phyloP scores from a whole-genome alignment of 2,888 invertebrate genomes.

The Folsomia candida region DNA sequence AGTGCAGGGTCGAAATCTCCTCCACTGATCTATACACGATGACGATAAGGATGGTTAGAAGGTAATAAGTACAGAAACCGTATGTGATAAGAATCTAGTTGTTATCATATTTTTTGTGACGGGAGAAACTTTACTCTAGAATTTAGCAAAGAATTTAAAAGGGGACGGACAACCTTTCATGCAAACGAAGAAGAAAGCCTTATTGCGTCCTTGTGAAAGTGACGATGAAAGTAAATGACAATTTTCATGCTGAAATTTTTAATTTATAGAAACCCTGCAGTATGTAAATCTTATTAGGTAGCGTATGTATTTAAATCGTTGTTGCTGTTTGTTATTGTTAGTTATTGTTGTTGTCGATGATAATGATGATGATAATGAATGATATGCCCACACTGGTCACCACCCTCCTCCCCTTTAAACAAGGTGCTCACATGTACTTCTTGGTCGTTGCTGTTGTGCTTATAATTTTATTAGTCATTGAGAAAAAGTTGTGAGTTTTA shows the following conservation, averaged over 20 bases:
- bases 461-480: not conserved
- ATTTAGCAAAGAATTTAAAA: not conserved
- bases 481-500: too few relatives aligned
- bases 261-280: not conserved
- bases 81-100: conserved; percentile 52
- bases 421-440: too few relatives aligned
- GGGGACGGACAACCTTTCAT: not conserved
- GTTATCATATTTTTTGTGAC: conserved; percentile 16
- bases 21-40: not conserved
- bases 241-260: not conserved
- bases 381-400: too few relatives aligned
- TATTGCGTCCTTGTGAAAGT: conserved; percentile 3
- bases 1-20: not conserved
- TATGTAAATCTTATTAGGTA: too few relatives aligned
- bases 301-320: too few relatives aligned
- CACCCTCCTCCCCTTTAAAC: too few relatives aligned
- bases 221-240: not conserved
- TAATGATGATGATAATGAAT: too few relatives aligned
- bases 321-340: not conserved
- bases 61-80: conserved; percentile 36
- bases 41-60: too few relatives aligned
- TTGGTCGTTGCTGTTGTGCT: not conserved
- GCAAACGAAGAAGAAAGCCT: not conserved
- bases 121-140: not conserved
- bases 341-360: not conserved